phyloP scores from a whole-genome alignment of 2,113 vertebrate species.

The Promerops cafer region DNA sequence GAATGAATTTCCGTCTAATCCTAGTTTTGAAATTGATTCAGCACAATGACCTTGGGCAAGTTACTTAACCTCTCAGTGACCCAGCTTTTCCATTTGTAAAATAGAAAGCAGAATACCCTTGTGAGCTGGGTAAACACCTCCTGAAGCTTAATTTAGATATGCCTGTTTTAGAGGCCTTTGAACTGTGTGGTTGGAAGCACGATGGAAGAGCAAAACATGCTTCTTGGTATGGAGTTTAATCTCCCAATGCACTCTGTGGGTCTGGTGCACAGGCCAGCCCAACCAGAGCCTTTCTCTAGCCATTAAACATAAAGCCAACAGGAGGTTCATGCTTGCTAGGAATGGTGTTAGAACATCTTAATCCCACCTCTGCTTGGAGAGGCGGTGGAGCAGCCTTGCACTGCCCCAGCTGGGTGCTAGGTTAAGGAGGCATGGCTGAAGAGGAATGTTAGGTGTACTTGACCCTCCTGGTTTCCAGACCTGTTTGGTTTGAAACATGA shows the following conservation, averaged over 20 bases:
- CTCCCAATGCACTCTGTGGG: background rate
- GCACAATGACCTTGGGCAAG: conserved; percentile 10
- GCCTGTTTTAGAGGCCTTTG: background rate
- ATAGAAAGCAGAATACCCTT: background rate
- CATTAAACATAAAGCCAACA: background rate
- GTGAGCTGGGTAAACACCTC: background rate
- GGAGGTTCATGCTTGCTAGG: background rate
- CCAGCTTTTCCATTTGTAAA: conserved; percentile 29
- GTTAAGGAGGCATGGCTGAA: background rate
- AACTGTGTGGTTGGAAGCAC: background rate
- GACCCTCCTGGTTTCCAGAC: conserved; percentile 31
- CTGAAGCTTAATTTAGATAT: background rate
- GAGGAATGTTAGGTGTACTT: background rate
- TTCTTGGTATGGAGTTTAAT: background rate
- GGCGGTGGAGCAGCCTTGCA: background rate
- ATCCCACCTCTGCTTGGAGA: background rate
- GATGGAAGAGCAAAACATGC: background rate
- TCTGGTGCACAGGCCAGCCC: background rate
- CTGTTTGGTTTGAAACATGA: background rate
- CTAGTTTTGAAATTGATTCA: conserved; percentile 20
- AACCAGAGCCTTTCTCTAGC: background rate
- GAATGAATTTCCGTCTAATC: conserved; percentile 36
- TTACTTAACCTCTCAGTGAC: conserved; percentile 4
- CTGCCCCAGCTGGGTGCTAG: background rate
- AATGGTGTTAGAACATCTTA: background rate